Conservation (phyloP, 2,113 vertebrate genomes). For the Alligator sinensis region DNA sequence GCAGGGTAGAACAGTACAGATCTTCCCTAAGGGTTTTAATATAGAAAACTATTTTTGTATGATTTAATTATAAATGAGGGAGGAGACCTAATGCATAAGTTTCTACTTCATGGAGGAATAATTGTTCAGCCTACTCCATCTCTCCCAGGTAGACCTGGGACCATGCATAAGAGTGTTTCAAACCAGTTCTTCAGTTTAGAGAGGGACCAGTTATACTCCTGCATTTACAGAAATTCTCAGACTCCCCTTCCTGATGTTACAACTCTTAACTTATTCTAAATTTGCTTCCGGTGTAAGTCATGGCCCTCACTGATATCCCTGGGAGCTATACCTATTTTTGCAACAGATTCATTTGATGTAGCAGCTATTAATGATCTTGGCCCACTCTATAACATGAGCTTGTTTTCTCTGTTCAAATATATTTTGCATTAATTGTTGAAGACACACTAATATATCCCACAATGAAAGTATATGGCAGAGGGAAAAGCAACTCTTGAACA, state of each 20-base stretch:
- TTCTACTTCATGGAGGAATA: background rate
- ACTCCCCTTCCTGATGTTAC: background rate
- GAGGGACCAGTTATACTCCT: background rate
- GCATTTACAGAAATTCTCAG: background rate
- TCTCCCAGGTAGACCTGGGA: background rate
- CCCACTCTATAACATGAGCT: background rate
- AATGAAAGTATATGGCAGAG: background rate
- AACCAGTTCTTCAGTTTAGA: background rate
- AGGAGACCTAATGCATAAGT: conserved; percentile 11
- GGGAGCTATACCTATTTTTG: background rate
- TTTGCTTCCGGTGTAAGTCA: background rate
- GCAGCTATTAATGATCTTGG: background rate
- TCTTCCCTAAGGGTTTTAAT: background rate
- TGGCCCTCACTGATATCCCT: background rate
- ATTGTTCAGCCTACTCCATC: background rate
- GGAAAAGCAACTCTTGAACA: background rate
- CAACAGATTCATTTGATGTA: background rate
- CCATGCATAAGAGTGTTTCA: background rate
- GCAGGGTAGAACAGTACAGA: conserved; percentile 17
- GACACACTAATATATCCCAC: background rate
- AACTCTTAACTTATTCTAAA: background rate
- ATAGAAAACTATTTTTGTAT: background rate
- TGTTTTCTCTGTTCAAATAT: background rate
- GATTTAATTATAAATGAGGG: conserved; percentile 35
- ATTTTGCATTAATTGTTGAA: background rate